Base-by-base conservation (phyloP, 2,888 invertebrate species). In the Polydrusus cervinus region DNA sequence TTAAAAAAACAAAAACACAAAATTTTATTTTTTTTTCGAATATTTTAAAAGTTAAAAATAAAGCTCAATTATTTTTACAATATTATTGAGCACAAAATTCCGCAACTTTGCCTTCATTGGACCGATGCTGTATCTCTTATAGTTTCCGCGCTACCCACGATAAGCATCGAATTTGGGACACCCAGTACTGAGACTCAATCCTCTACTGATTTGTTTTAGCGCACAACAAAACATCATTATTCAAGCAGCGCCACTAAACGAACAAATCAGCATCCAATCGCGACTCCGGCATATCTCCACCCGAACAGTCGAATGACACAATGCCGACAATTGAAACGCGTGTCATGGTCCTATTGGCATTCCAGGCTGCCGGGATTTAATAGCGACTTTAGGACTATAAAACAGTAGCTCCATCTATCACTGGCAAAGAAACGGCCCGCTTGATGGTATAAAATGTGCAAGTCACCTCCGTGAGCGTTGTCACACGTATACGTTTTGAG, bases 291-390 rank as follows among this genome's bases (percentile, higher is more conserved):
- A 53, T 67, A 67, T 67, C 67, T 67, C 43, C 20, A 25, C 53
- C 40, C 53, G 65, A 55, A 72, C 65, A 72, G 53, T 70, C 74
- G 64, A 74, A 74, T 74, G 74, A 74, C 74, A 74, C 69, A 74
- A 74, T 74, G 34, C 62, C 47, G 82, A 86, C 86, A 86, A 86
- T 86, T 85, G 86, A 86, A 86, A 85, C 83, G 86, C 86, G 81
- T 83, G 85, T 86, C 86, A 86, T 85, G 83, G 84, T 81, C 73
- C 80, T 82, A 86, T 86, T 86, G 86, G 84, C 85, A 86, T 86
- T 86, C 86, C 85, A 84, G 83, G 81, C 82, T 82, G 83, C 83
- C 82, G 83, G 84, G 84, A 85, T 86, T 86, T 85, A 84, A 85
- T 85, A 84, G 83, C 81, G 71, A 73, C 79, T 77, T 72, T 79